phyloP scores from a whole-genome alignment of 1,140 invertebrate species.

The Dendrolimus punctatus region DNA sequence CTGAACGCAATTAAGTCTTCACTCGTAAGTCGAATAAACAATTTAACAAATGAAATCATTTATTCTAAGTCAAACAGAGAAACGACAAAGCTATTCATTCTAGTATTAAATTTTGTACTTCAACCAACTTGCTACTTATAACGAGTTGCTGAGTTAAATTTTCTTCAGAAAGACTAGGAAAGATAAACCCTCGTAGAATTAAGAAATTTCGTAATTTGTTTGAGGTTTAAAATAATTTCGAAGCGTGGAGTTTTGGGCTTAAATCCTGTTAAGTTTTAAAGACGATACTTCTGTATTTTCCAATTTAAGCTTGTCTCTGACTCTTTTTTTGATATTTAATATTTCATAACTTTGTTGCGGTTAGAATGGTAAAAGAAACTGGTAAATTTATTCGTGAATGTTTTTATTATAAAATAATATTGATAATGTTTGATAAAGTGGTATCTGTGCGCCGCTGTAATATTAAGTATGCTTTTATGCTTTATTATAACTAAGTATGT shows the following conservation, averaged over 20 bases:
- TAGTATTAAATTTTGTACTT: constrained; percentile 16
- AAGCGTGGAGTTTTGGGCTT: not conserved
- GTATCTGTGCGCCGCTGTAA: no score
- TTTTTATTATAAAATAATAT: no score
- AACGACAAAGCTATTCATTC: constrained; percentile 20
- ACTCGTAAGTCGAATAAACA: no score
- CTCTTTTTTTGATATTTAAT: no score
- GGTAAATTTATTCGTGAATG: no score
- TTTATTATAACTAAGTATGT: no score
- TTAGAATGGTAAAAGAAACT: no score
- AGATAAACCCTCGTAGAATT: constrained; percentile 17
- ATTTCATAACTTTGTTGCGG: no score
- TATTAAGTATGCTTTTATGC: no score
- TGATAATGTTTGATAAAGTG: no score
- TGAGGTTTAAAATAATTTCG: constrained; percentile 16
- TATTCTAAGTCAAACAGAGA: constrained; percentile 8
- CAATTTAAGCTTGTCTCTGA: no score
- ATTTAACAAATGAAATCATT: constrained; percentile 3
- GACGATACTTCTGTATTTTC: not conserved
- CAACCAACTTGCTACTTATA: constrained; percentile 24
- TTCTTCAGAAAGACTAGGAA: constrained; percentile 20
- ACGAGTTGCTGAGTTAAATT: constrained; percentile 22
- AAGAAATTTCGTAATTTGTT: constrained; percentile 22
- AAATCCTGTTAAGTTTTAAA: not conserved
- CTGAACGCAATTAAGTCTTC: no score